Base-by-base conservation (phyloP, 2,113 vertebrate genomes). In the Vidua macroura region DNA sequence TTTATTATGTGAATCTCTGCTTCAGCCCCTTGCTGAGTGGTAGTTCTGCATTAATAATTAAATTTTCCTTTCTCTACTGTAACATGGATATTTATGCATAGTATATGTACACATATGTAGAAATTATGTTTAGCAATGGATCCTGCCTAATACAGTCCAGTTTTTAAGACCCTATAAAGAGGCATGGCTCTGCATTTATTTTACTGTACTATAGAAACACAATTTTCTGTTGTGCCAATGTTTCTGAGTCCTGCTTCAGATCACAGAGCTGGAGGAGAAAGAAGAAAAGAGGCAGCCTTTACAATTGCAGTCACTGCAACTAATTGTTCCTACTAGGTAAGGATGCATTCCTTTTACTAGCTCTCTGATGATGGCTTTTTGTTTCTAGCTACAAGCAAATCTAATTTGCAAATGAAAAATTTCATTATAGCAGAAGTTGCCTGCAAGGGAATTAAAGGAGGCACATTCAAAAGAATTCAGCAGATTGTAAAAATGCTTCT, bases 361-460 rank as follows among this genome's bases (percentile, higher is more conserved):
- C 55, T 92, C 86, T 97, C 94, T 96, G 89, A 93, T 96, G 96
- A 92, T 81, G 80, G 75, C 93, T 97, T 96, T 97, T 97, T 97
- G 95, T 97, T 97, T 97, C 96, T 95, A 90, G 95, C 96, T 96
- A 80, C 92, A 83, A 97, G 96, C 83, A 87, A 97, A 97, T 96
- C 96, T 97, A 97, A 97, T 98, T 97, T 97, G 96, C 97, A 97
- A 96, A 97, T 97, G 97, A 97, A 98, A 97, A 96, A 95, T 95
- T 94, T 97, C 96, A 97, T 96, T 91, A 86, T 96, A 92, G 93
- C 82, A 52, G 74, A 85, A 77, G 53, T 93, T 96, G 97, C 96
- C 97, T 97, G 86, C n/a, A 18, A 97, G 97, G 95, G 92, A 97
- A 96, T 97, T 93, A 81, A 60, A 85, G 94, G 60, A 93, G 55